phyloP scores from a whole-genome alignment of 2,888 invertebrate species.

The Brachyopa scutellaris region DNA sequence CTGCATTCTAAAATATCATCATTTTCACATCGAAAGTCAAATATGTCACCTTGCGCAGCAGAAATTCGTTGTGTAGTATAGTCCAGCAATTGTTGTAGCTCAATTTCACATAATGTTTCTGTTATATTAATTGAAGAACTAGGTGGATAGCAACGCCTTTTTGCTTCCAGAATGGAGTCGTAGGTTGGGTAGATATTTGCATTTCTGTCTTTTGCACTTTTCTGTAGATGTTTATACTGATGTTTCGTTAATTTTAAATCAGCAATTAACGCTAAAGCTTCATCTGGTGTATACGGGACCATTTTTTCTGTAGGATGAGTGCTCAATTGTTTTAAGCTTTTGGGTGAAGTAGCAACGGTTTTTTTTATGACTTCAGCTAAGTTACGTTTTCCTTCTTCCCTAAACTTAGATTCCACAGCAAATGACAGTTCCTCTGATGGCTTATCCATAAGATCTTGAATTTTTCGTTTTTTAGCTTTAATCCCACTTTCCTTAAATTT shows the following conservation, averaged over 20 bases:
- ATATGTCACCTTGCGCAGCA: background rate
- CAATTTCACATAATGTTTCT: background rate
- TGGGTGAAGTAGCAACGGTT: background rate
- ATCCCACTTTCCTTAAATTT: no score
- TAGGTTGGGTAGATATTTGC: conserved; percentile 2
- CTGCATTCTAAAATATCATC: background rate
- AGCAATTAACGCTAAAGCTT: background rate
- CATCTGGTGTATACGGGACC: background rate
- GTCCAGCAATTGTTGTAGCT: background rate
- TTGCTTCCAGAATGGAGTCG: conserved; percentile 8
- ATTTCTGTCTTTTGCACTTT: conserved; percentile 12
- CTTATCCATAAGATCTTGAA: background rate
- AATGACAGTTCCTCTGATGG: background rate
- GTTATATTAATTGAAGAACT: background rate
- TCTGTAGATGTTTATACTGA: background rate
- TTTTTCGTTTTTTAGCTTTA: background rate
- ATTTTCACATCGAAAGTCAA: background rate
- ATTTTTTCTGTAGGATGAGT: background rate
- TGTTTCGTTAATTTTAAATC: background rate
- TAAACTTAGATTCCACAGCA: background rate
- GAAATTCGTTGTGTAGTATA: background rate
- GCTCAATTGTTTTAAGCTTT: background rate
- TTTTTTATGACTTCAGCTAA: background rate
- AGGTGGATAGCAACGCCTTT: background rate
- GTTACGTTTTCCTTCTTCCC: background rate